Evolutionary conservation across 2,113 vertebrate genomes (phyloP).

Genomic region (Channa maculata): DNA sequence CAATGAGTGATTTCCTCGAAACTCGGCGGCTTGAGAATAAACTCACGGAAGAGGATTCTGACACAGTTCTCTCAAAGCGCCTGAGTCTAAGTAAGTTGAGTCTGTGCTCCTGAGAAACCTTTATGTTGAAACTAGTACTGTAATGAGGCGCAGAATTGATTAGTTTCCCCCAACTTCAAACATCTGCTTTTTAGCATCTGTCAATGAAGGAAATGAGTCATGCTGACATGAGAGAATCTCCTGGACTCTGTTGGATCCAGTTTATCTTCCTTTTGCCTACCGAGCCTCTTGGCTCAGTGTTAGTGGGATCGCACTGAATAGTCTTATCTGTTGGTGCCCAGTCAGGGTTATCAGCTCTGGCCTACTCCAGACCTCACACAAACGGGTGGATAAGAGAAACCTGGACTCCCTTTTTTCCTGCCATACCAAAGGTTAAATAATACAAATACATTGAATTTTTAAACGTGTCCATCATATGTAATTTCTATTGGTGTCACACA

Average conservation of each 20-base stretch:
- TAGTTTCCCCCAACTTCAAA: conserved; percentile 32
- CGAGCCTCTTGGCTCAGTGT: conserved; percentile 61
- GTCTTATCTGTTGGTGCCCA: conserved; percentile 70
- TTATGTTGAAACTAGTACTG: neutral
- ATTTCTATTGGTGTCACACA: conserved; percentile 30
- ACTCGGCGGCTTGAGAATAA: neutral
- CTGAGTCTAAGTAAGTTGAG: no score
- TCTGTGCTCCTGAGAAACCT: neutral
- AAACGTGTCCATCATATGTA: conserved; percentile 17
- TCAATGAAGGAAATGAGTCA: conserved; percentile 61
- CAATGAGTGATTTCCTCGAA: conserved; percentile 4
- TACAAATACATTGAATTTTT: neutral
- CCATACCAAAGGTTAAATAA: neutral
- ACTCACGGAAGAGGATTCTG: neutral
- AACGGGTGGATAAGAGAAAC: conserved; percentile 10
- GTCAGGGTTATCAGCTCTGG: conserved; percentile 70
- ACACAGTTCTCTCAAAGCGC: no score
- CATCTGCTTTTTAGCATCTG: conserved; percentile 56
- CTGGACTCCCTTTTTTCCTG: neutral
- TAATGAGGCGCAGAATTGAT: conserved; percentile 13
- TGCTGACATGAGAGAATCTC: conserved; percentile 36
- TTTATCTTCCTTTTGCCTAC: conserved; percentile 68
- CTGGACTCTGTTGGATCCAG: conserved; percentile 58
- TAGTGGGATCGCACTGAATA: conserved; percentile 63
- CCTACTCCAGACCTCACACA: conserved; percentile 73